Base-by-base conservation (phyloP, 1,140 invertebrate genomes). In the Ericerus pela region DNA sequence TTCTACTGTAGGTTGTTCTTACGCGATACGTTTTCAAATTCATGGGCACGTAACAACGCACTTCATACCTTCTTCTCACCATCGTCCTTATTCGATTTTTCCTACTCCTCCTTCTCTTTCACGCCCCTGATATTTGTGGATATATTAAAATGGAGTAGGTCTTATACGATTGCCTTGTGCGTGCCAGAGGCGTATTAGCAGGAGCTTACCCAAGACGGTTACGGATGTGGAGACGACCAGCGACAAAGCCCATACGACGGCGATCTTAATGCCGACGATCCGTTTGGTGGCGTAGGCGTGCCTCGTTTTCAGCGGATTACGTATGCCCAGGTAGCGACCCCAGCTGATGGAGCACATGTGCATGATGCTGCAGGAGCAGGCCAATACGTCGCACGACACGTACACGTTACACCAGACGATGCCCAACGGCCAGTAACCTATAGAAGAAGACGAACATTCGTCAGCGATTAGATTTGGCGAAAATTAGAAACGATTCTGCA, bases 321-420 rank as follows among this genome's bases (percentile, higher is more conserved):
- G 75, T 57, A 96, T 94, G 37, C 89, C 89, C 57, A 94, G 69
- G 70, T 93, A 96, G 63, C 92, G 79, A 58, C 90, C 89, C 59
- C 96, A 75, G 31, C 86, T 90, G 67, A 96, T 96, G 71, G 90
- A 92, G 67, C 90, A 93, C 89, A 96, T 95, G 76, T 96, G 93
- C 79, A 94, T 84, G 66, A 96, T 96, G 63, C 85, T 90, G 6
- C 88, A 84, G 0, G 88, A 91, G 66, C 92, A 96, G 53, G 90
- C 87, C 28, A 95, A 73, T n/a, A 96, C 91, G 69, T 96, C 92
- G 60, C 86, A 89, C 1, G 90, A 92, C 51, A 89, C 85, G 76
- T 94, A 95, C 30, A 95, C 78, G 67, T 91, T 90, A 71, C 92
- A 96, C 78, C 89, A 86, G 33, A 79, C 76, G 38, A 85, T 75